Percentiles rank a stretch among this genome's conserved stretches.
Conservation (phyloP, 2,888 invertebrate species). For the Belgica antarctica region DNA sequence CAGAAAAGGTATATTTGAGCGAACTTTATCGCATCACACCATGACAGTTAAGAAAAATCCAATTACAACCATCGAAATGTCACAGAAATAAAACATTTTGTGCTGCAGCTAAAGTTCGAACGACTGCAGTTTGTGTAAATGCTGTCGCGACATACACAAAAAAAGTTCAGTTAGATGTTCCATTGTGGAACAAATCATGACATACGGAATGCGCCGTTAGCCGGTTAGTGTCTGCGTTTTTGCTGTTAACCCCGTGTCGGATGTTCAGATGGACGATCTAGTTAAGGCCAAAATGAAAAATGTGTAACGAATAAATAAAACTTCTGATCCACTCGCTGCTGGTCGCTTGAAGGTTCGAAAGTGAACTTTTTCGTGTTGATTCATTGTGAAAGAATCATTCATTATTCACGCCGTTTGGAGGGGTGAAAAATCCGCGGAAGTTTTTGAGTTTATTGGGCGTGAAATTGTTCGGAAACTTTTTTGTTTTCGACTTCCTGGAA, state of each 20-base stretch:
- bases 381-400: not conserved
- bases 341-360: not conserved
- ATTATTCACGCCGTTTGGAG: not conserved
- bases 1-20: no score
- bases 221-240: not conserved
- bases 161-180: no score
- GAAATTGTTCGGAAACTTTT: not conserved
- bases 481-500: no score
- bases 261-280: not conserved
- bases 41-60: no score
- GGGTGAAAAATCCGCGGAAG: no score
- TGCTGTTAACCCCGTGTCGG: not conserved
- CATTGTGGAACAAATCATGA: no score
- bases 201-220: not conserved
- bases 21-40: no score
- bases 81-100: no score
- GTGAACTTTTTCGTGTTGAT: not conserved
- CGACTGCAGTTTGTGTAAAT: not conserved
- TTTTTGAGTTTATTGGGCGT: no score
- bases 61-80: no score
- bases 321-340: not conserved
- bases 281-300: not conserved
- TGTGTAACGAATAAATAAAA: slow-evolving; percentile 10
- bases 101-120: no score
- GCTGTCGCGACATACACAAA: no score